Percentiles rank a stretch among this genome's conserved stretches.
Conservation (phyloP, 2,113 vertebrate species). For the Actinemys pallida region DNA sequence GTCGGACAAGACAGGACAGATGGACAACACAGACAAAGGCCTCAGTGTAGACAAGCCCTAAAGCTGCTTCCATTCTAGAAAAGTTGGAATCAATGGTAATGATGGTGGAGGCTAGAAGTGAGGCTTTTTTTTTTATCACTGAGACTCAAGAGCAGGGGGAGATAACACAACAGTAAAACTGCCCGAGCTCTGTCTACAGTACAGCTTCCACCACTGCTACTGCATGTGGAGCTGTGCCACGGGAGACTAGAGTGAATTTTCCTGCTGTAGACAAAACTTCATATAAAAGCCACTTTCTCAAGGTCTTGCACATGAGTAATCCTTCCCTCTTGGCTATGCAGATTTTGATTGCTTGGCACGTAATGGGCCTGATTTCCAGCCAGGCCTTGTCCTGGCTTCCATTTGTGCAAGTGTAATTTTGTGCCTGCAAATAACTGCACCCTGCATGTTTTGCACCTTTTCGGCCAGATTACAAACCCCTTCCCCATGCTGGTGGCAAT, state of each 20-base stretch:
- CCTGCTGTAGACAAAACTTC: background rate
- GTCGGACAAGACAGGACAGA: background rate
- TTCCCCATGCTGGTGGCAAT: background rate
- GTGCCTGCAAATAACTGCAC: background rate
- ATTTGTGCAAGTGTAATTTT: background rate
- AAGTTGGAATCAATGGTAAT: background rate
- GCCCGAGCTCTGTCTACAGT: background rate
- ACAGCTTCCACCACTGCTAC: background rate
- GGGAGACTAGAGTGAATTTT: background rate
- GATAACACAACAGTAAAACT: background rate
- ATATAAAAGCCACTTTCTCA: background rate
- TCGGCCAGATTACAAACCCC: background rate
- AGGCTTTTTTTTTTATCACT: background rate
- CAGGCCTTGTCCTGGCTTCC: background rate
- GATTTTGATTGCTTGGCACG: background rate
- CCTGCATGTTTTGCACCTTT: background rate
- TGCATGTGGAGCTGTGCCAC: background rate
- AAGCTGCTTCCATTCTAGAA: background rate
- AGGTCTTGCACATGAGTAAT: background rate
- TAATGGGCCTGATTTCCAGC: background rate
- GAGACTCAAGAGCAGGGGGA: background rate
- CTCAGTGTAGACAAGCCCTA: background rate
- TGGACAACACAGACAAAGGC: background rate
- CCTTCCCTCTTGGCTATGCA: rapidly evolving
- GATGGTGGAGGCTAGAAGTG: background rate